Conservation (phyloP, 2,797 vertebrate genomes). For the Periparus ater region DNA sequence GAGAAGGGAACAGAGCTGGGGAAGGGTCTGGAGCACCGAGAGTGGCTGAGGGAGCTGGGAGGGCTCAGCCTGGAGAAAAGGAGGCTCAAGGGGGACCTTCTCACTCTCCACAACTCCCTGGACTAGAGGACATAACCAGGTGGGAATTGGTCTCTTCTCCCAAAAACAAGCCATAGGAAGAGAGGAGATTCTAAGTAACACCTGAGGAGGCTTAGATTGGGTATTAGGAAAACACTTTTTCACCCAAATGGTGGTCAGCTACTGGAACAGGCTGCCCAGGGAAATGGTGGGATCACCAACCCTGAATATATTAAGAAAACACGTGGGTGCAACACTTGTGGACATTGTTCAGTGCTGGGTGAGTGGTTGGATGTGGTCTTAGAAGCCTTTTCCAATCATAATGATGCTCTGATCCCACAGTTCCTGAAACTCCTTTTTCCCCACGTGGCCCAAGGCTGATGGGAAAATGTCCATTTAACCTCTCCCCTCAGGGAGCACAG, state of each 20-base stretch:
- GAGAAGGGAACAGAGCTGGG: not conserved
- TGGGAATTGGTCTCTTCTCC: not conserved
- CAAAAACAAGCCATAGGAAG: not conserved
- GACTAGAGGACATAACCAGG: not conserved
- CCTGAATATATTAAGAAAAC: not conserved
- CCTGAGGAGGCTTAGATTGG: not conserved
- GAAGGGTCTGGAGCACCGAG: not conserved
- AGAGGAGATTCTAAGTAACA: not conserved
- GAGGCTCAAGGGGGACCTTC: not conserved
- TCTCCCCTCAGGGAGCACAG: not conserved
- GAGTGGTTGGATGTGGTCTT: not conserved
- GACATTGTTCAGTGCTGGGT: not conserved
- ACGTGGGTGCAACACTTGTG: too few relatives aligned
- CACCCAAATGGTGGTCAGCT: not conserved
- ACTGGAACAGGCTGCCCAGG: not conserved
- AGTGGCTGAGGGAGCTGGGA: not conserved
- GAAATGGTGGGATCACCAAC: not conserved
- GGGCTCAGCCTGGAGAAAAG: not conserved
- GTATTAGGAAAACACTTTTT: not conserved
- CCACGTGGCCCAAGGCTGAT: not conserved
- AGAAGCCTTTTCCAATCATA: not conserved
- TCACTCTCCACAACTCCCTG: not conserved
- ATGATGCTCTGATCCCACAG: not conserved
- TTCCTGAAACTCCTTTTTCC: not conserved
- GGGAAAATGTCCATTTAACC: not conserved